These are phyloP conservation scores for Bombyx mandarina DNA, from an alignment of 1,140 invertebrate species.

Conservation along the genomic window DNA sequence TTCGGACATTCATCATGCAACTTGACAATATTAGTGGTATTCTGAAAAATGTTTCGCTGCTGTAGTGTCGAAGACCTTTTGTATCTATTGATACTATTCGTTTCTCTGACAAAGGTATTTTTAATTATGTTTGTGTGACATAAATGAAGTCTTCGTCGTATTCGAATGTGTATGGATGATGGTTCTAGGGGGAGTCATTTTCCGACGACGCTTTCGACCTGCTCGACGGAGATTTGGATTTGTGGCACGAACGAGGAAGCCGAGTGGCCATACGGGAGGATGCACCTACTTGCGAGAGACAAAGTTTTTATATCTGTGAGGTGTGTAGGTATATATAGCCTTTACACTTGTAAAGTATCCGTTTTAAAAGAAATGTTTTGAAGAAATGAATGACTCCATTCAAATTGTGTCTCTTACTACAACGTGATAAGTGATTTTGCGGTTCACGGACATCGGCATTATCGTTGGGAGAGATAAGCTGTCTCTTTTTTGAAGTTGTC, in stretches of 20 bases:
- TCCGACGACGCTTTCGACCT: conserved; percentile 30
- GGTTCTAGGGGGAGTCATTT: conserved; percentile 24
- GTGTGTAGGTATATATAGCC: conserved; percentile 14
- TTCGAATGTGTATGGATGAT: not conserved
- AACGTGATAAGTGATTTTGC: not conserved
- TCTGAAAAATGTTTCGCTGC: conserved; percentile 21
- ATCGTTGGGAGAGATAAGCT: too few species aligned
- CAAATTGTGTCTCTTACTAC: not conserved
- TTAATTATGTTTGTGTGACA: not conserved
- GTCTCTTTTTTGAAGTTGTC: too few species aligned
- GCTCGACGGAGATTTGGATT: conserved; percentile 22
- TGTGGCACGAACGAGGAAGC: conserved; percentile 39
- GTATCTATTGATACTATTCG: conserved; percentile 16
- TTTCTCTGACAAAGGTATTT: conserved; percentile 15
- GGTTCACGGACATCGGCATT: too few species aligned
- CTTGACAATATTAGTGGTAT: conserved; percentile 6
- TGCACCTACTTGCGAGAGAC: conserved; percentile 31
- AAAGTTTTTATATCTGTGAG: conserved; percentile 52
- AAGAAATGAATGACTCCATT: not conserved
- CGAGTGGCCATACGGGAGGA: conserved; percentile 27
- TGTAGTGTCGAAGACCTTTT: conserved; percentile 15
- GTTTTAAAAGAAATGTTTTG: not conserved
- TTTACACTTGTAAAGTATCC: too few species aligned
- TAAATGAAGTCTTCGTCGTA: not conserved
- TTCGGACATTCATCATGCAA: conserved; percentile 7